phyloP scores from a whole-genome alignment of 2,113 vertebrate genomes.

The Bucco capensis region DNA sequence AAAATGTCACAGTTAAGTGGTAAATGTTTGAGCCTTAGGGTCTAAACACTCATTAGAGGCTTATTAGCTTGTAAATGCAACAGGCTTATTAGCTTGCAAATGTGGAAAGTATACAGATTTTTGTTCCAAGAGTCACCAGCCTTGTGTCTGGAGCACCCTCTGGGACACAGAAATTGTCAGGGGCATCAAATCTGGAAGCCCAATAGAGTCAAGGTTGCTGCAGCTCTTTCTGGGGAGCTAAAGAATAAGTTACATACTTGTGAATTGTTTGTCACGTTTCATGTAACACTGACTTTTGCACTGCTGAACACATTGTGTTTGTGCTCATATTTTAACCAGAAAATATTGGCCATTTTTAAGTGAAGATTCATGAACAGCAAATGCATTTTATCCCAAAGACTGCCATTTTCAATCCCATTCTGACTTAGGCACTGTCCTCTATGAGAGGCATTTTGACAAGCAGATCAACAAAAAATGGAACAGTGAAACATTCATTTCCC shows the following conservation, averaged over 20 bases:
- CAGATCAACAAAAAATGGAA: not conserved
- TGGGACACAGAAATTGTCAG: not conserved
- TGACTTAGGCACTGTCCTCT: not conserved
- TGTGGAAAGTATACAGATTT: not conserved
- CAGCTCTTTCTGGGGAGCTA: not conserved
- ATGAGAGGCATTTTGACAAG: not conserved
- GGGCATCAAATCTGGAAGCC: not conserved
- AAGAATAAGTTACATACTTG: not conserved
- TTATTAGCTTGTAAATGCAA: not conserved
- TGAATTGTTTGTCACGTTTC: not conserved
- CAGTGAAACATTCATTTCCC: not conserved
- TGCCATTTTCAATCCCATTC: not conserved
- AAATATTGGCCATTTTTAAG: not conserved
- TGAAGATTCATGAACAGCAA: not conserved
- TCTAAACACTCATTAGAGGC: not conserved
- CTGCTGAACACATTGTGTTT: not conserved
- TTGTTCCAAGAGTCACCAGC: not conserved
- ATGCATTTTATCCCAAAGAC: not conserved
- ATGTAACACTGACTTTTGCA: not conserved
- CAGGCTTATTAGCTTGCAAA: not conserved
- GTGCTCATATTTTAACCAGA: not conserved
- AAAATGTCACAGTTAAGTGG: not conserved
- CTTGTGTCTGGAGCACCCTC: not conserved
- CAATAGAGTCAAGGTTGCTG: rapidly evolving
- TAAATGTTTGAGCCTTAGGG: not conserved